Evolutionary conservation across 1,140 invertebrate species (phyloP).

Genomic region (Carcinoscorpius rotundicauda): DNA sequence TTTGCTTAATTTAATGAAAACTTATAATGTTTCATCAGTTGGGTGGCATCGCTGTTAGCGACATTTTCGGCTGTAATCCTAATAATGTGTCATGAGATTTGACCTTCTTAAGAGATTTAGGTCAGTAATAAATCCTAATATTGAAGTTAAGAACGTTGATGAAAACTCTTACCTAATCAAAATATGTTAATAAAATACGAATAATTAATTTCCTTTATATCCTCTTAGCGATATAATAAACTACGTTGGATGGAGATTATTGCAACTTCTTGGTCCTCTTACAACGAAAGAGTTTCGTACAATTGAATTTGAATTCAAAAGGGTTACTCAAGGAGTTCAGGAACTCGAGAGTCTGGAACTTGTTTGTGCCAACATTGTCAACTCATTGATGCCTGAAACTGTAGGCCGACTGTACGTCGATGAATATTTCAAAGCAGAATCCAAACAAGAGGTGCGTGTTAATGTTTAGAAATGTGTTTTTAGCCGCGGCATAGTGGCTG

Average conservation of each 20-base stretch:
- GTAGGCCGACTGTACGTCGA: conserved; percentile 1
- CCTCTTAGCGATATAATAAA: neutral
- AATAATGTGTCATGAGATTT: neutral
- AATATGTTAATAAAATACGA: neutral
- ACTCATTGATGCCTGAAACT: neutral
- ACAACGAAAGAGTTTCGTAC: neutral
- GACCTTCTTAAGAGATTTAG: neutral
- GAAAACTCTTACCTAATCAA: neutral
- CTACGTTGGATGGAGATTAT: neutral
- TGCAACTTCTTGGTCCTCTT: neutral
- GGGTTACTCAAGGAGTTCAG: neutral
- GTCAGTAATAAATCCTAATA: too few species aligned
- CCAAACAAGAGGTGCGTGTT: neutral
- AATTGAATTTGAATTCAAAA: neutral
- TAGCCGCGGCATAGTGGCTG: neutral
- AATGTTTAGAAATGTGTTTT: neutral
- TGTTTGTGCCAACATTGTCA: neutral
- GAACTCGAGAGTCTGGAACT: neutral
- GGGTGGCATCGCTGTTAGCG: too few species aligned
- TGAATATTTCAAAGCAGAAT: neutral
- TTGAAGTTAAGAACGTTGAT: too few species aligned
- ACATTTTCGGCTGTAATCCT: neutral
- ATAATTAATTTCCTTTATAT: neutral
- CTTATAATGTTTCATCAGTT: too few species aligned
- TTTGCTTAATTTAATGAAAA: too few species aligned